Base-by-base conservation (phyloP, 2,888 invertebrate species). In the Phortica magna region DNA sequence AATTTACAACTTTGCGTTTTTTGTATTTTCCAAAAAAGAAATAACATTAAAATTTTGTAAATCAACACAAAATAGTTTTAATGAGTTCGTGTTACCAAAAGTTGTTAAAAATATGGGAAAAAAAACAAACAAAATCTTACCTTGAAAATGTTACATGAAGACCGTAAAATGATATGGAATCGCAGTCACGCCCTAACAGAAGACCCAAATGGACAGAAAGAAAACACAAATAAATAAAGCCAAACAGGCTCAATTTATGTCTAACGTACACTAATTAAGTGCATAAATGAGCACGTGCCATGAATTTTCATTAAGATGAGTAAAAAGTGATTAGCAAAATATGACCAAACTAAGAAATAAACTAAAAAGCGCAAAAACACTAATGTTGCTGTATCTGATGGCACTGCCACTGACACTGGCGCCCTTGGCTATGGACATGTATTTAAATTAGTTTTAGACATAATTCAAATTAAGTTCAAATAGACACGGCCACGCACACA, bases 291-390 rank as follows among this genome's bases (percentile, higher is more conserved):
- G 67, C 67, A 67, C 67, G 67, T 67, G 67, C 67, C 19, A 43
- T 43, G 67, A 67, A 67, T 67, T 67, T 67, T 67, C 43, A 67
- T 67, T 67, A 67, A 67, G 17, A 67, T 67, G 19, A n/a, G 67
- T 41, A 42, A 67, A 41, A 5, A 42, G 41, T 42, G 39, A 65
- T 39, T 19, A 55, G 14, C 55, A 55, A 55, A n/a, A 55, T 31
- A 64, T 12, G 7, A 39, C 9, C n/a, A n/a, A 65, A 31, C 14
- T 31, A 39, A 7, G 39, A 39, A 41, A 41, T 65, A 14, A 31
- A 31, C n/a, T 39, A 3, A 7, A 7, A 41, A 12, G 2, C 31
- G n/a, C n/a, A 7, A 65, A 39, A 41, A 31, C 31, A 4, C 31
- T 31, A 31, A 41, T 41, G n/a, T 39, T 65, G 39, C 12, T 14